These are phyloP conservation scores for Ifrita kowaldi DNA, from an alignment of 2,113 vertebrate species.

Conservation along the genomic window DNA sequence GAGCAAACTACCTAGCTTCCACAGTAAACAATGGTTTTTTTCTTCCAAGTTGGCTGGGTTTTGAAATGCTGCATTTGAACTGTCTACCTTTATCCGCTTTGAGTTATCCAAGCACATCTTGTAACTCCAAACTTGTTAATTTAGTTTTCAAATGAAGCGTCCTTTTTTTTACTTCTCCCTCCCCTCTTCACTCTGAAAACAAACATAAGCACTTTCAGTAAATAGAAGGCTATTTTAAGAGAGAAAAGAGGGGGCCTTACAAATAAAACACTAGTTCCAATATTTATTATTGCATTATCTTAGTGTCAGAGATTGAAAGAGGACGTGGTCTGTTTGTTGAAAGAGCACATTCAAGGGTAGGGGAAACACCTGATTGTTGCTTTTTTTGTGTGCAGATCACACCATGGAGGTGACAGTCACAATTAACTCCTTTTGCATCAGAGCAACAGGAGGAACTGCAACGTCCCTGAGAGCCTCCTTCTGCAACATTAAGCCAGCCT, in stretches of 20 bases:
- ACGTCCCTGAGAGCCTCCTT: neutral
- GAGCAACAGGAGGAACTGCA: neutral
- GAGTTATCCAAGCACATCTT: neutral
- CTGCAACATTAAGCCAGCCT: neutral
- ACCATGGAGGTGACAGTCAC: accelerated
- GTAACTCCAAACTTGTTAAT: neutral
- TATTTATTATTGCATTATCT: neutral
- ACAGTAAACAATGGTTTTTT: neutral
- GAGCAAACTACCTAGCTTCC: neutral
- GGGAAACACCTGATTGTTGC: neutral
- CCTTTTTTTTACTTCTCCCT: neutral
- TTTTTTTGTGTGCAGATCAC: accelerated
- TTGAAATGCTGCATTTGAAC: neutral
- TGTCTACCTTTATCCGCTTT: neutral
- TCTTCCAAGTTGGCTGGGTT: neutral
- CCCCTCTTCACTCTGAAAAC: neutral
- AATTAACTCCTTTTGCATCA: neutral
- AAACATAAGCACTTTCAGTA: neutral
- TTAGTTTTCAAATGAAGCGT: neutral
- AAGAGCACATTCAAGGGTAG: accelerated
- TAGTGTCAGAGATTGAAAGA: too few species aligned
- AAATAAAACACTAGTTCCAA: neutral
- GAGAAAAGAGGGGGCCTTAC: neutral
- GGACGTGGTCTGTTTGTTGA: accelerated
- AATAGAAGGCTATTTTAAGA: neutral